A percentile compares a stretch with the other conserved stretches of the same genome.
These are phyloP conservation scores for Tichodroma muraria DNA, from an alignment of 2,113 vertebrate genomes.

Conservation along the genomic window DNA sequence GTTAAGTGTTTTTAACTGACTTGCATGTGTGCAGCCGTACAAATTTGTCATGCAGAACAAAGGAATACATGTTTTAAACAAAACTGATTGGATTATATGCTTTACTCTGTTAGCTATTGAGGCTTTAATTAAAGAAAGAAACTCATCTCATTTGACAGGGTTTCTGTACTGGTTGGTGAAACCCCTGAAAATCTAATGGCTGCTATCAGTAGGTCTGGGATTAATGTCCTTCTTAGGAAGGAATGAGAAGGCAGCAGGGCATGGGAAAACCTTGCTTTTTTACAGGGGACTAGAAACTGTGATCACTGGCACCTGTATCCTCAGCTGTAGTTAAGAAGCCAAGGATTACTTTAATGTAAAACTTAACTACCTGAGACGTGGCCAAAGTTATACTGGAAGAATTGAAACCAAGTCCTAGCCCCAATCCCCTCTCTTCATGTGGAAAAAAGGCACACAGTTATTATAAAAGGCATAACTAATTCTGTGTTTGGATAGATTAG, in stretches of 20 bases:
- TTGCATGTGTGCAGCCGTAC: constrained; percentile 1
- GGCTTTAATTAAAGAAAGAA: neutral
- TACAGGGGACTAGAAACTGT: neutral
- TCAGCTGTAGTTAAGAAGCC: neutral
- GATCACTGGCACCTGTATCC: neutral
- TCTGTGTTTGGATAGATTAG: neutral
- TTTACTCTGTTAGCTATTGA: neutral
- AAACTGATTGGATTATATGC: constrained; percentile 24
- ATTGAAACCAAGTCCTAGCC: neutral
- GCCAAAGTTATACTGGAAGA: neutral
- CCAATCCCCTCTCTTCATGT: neutral
- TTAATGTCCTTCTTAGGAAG: neutral
- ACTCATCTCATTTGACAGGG: neutral
- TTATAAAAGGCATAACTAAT: neutral
- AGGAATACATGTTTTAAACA: constrained; percentile 39
- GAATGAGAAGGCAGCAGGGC: neutral
- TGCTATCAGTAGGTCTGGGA: neutral
- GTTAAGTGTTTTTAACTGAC: constrained; percentile 45
- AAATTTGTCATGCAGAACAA: constrained; percentile 46
- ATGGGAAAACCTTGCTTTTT: neutral
- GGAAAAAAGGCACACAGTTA: neutral
- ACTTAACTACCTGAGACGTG: neutral
- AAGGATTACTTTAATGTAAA: neutral
- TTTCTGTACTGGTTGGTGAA: neutral
- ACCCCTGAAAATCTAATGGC: neutral